Evolutionary conservation across 2,797 vertebrate species (phyloP).

Genomic region (Tadarida brasiliensis): DNA sequence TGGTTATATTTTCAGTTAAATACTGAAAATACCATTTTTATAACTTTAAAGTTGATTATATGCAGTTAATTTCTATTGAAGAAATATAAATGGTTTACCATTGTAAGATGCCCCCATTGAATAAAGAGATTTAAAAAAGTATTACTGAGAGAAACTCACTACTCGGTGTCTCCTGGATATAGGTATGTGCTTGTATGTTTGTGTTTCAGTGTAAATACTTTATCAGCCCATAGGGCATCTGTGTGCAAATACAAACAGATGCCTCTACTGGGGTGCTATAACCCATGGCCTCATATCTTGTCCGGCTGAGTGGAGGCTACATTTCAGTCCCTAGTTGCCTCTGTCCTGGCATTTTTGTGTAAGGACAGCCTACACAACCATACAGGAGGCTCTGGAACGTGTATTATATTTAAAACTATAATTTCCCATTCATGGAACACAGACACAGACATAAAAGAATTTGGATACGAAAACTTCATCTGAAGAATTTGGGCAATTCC

Average conservation of each 20-base stretch:
- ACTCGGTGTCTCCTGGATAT: background rate
- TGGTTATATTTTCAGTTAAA: slow-evolving; percentile 51
- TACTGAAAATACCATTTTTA: background rate
- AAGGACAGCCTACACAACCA: background rate
- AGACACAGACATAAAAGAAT: background rate
- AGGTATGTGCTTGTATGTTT: background rate
- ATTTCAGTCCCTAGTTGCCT: background rate
- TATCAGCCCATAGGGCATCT: background rate
- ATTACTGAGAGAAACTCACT: background rate
- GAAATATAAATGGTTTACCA: background rate
- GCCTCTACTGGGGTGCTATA: background rate
- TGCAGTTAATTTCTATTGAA: background rate
- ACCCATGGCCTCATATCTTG: background rate
- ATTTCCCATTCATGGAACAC: background rate
- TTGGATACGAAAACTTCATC: background rate
- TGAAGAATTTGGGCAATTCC: background rate
- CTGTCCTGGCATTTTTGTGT: background rate
- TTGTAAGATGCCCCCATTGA: background rate
- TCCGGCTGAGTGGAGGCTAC: background rate
- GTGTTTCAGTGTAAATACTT: background rate
- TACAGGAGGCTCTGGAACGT: background rate
- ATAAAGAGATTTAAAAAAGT: background rate
- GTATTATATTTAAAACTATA: background rate
- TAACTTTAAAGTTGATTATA: background rate
- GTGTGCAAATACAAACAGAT: background rate